Conservation (phyloP, 2,113 vertebrate species). For the Callospermophilus lateralis region DNA sequence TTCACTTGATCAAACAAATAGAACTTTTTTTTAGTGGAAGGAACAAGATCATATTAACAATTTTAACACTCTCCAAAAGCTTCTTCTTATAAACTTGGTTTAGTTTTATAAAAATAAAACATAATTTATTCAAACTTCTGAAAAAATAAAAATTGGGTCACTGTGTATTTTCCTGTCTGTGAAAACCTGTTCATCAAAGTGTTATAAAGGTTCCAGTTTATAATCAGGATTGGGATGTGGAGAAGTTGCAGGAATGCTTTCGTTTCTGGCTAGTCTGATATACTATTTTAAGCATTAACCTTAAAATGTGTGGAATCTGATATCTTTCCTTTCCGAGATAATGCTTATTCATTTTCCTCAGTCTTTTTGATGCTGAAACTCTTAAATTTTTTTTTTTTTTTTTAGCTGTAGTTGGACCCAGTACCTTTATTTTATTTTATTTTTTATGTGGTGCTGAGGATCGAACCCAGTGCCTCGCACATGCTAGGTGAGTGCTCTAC, state of each 20-base stretch:
- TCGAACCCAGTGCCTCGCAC: too few species aligned
- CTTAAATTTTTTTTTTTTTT: not conserved
- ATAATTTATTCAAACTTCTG: constrained; percentile 60
- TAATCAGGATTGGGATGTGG: constrained; percentile 8
- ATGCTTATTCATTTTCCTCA: not conserved
- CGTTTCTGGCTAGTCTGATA: constrained; percentile 21
- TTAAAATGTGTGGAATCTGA: constrained; percentile 53
- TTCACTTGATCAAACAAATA: constrained; percentile 11
- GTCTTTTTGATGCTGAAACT: not conserved
- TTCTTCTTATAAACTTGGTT: constrained; percentile 22
- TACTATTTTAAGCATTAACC: constrained; percentile 57
- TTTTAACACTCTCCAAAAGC: not conserved
- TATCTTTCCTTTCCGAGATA: constrained; percentile 34
- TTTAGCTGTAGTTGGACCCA: too few species aligned
- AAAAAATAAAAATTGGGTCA: constrained; percentile 59
- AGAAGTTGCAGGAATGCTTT: constrained; percentile 13
- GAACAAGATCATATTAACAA: not conserved
- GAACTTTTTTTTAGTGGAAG: constrained; percentile 11
- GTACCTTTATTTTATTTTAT: too few species aligned
- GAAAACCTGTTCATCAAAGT: constrained; percentile 35
- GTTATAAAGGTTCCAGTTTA: constrained; percentile 13
- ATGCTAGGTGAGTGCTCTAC: too few species aligned
- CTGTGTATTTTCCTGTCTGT: constrained; percentile 38
- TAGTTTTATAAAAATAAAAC: constrained; percentile 45
- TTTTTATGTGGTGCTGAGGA: too few species aligned